Evolutionary conservation across 1,140 invertebrate species (phyloP).

Genomic region (Apis florea): DNA sequence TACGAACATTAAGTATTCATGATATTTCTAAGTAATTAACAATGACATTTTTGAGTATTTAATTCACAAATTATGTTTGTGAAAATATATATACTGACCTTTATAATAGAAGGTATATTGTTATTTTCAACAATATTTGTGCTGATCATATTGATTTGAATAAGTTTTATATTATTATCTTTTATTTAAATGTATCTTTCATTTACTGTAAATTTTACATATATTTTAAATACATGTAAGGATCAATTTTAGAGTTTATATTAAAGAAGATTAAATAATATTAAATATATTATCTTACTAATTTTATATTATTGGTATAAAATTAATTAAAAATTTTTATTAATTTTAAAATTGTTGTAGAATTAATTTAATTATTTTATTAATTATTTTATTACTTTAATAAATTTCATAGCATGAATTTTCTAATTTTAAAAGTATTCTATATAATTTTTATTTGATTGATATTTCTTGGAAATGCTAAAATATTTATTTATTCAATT

Average conservation of each 20-base stretch:
- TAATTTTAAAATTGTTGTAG: not conserved
- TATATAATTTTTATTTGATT: slow-evolving; percentile 18
- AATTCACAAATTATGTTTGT: slow-evolving; percentile 29
- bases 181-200: slow-evolving; percentile 4
- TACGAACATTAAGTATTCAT: not conserved
- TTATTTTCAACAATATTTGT: not conserved
- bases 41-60: slow-evolving; percentile 33
- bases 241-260: not conserved
- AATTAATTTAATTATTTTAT: not conserved
- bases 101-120: slow-evolving; percentile 9
- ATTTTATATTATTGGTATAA: not conserved
- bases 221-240: not conserved
- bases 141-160: slow-evolving; percentile 27
- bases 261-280: slow-evolving; percentile 2
- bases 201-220: slow-evolving; percentile 7
- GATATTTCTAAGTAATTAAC: slow-evolving; percentile 11
- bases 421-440: slow-evolving; percentile 8
- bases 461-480: slow-evolving; percentile 38
- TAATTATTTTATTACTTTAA: too few species aligned
- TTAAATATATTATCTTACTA: not conserved
- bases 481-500: slow-evolving; percentile 5
- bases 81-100: not conserved
- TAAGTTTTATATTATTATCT: slow-evolving; percentile 3
- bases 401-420: not conserved
- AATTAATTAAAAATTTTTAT: slow-evolving; percentile 7